Evolutionary conservation across 2,888 invertebrate species (phyloP).

Genomic region (Volucella inanis): DNA sequence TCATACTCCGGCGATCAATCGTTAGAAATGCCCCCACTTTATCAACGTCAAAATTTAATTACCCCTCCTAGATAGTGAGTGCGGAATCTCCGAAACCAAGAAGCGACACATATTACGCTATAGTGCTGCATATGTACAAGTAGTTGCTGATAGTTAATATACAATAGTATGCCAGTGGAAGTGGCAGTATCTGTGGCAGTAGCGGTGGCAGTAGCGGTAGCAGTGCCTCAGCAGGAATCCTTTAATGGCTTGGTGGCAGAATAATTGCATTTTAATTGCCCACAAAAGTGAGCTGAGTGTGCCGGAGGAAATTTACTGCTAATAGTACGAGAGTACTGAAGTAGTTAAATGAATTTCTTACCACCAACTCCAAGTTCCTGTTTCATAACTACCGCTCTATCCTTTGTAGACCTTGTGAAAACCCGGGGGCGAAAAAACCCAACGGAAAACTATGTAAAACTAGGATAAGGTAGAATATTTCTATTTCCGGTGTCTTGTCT

Average conservation of each 20-base stretch:
- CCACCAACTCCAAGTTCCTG: conserved; percentile 10
- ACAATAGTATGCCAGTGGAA: no score
- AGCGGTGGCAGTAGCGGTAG: conserved; percentile 1
- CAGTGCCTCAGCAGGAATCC: conserved; percentile 53
- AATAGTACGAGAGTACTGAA: background rate
- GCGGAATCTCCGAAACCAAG: conserved; percentile 14
- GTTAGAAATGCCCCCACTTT: conserved; percentile 62
- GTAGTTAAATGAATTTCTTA: conserved; percentile 59
- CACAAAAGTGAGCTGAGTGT: conserved; percentile 68
- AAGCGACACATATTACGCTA: conserved; percentile 5
- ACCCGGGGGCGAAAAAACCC: background rate
- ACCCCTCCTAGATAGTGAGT: conserved; percentile 52
- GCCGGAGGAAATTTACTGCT: conserved; percentile 39
- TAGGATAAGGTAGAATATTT: conserved; percentile 36
- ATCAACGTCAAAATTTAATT: conserved; percentile 74
- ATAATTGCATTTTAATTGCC: conserved; percentile 75
- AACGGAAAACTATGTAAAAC: conserved; percentile 49
- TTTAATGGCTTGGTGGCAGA: conserved; percentile 71
- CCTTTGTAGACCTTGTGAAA: background rate
- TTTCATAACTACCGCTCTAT: background rate
- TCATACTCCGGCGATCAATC: conserved; percentile 16
- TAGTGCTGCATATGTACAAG: no score
- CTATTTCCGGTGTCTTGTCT: conserved; percentile 33
- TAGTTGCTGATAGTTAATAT: conserved; percentile 30
- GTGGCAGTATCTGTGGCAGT: no score